Base-by-base conservation (phyloP, 2,797 vertebrate species). In the Phoxinus dragarum region DNA sequence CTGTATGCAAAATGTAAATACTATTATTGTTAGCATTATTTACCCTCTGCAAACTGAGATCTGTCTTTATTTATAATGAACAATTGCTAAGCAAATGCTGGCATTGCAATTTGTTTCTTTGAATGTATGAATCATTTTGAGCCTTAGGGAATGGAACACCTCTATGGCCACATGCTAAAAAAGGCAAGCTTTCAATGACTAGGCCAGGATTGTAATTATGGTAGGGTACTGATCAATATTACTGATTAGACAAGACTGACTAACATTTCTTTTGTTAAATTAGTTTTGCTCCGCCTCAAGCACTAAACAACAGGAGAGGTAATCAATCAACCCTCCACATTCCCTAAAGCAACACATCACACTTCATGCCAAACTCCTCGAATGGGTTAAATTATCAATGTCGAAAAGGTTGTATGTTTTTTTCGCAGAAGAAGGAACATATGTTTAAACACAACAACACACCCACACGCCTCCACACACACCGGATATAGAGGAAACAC, bases 191-290 rank as follows among this genome's bases (percentile, higher is more conserved):
- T 40, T 40, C 12, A 4, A 36, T 5, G 49, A 75, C 31, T n/a
- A 77, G 75, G 21, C 7, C 21, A 10, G 31, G 38, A 44, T 78
- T 78, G 59, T 68, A 77, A 66, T 86, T 71, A 69, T 76, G 31
- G n/a, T n/a, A n/a, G n/a, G 44, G 14, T 72, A 61, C 36, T 64
- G 56, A 56, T 85, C 83, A 72, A 47, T 66, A 27, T 36, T 16
- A 71, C 49, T 71, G 69, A 82, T 80, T 87, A 72, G 71, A 77
- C 34, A 38, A n/a, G 36, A 72, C 8, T 61, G 21, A 67, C 38
- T 68, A 83, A 42, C 73, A 59, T 79, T 86, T 84, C 10, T 75
- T 19, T 86, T 69, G 84, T 87, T 87, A 40, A 84, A 84, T 86
- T 88, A 88, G 67, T 52, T 34, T 84, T 56, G 59, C 69, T 76